Evolutionary conservation across 2,888 invertebrate genomes (phyloP).

Genomic region (Acleris laterana): DNA sequence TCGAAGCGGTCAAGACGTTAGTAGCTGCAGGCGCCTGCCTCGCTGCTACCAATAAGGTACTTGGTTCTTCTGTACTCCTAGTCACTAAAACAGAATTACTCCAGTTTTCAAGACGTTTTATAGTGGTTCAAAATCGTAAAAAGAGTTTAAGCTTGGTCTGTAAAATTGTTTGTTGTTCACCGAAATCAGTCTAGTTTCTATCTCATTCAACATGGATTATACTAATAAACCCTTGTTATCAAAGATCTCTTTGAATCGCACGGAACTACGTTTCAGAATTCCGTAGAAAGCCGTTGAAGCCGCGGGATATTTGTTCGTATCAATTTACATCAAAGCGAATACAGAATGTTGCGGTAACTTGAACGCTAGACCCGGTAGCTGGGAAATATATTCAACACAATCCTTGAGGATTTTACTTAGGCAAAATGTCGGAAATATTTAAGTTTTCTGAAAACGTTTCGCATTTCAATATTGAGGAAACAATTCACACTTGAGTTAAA

Average conservation of each 20-base stretch:
- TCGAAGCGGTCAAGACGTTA: slow-evolving; percentile 87
- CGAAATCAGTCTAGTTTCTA: too few relatives aligned
- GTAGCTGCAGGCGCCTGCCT: slow-evolving; percentile 88
- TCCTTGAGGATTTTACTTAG: background rate
- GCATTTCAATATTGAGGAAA: background rate
- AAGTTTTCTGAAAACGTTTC: background rate
- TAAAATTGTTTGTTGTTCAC: too few relatives aligned
- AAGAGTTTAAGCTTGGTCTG: too few relatives aligned
- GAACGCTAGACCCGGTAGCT: background rate
- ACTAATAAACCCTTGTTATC: slow-evolving; percentile 17
- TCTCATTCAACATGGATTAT: slow-evolving; percentile 6
- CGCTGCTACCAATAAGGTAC: slow-evolving; percentile 88
- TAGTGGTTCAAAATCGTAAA: too few relatives aligned
- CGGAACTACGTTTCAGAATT: slow-evolving; percentile 4
- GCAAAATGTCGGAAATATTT: background rate
- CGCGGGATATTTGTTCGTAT: slow-evolving; percentile 19
- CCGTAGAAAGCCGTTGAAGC: background rate
- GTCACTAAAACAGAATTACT: too few relatives aligned
- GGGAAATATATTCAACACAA: background rate
- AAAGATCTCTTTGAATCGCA: slow-evolving; percentile 16
- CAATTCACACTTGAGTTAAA: too few relatives aligned
- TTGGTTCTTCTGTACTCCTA: background rate
- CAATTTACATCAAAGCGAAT: slow-evolving; percentile 26
- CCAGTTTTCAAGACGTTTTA: too few relatives aligned
- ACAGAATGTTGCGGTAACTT: slow-evolving; percentile 9